Base-by-base conservation (phyloP, 1,140 invertebrate species). In the Bombus waltoni region DNA sequence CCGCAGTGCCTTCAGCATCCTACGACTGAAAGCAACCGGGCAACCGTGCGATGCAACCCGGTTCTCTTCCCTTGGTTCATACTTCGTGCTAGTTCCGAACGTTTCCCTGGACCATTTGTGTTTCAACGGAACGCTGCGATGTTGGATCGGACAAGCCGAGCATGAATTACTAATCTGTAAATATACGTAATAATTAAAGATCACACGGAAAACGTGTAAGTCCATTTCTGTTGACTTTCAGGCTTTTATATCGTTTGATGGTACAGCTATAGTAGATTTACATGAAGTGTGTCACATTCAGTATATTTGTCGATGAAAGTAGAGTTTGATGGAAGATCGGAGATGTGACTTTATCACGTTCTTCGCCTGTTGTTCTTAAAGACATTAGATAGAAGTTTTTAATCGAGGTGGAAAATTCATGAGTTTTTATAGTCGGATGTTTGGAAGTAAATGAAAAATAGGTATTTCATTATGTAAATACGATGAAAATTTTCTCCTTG, bases 1-100 rank as follows among this genome's bases (percentile, higher is more conserved):
- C 94, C 94, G 92, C 93, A 92, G 92, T 93, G 93, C 93, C 93
- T 94, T 94, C 92, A 93, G 91, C 92, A 92, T 94, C 91, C 93
- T 92, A 91, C 91, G 90, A 91, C 87, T 91, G 91, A 94, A 91
- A 88, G 93, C 92, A 93, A 94, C 94, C 91, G 92, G 92, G 92
- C 93, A 87, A 91, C 91, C 91, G 91, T 91, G 90, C 92, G 88
- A 84, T 87, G 90, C 89, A 91, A 92, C 91, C 91, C 85, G 91
- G 82, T 89, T 91, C 88, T 89, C 87, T 89, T 62, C 47, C 42
- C 80, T 85, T 85, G 88, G 65, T 88, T 86, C 88, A 65, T 88
- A 89, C 88, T 89, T 82, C n/a, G 86, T 25, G 66, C 40, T 68
- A 87, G 85, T 89, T 85, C 89, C 85, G 80, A 91, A 88, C 89